Evolutionary conservation across 2,113 vertebrate species (phyloP).

Genomic region (Esox niger): DNA sequence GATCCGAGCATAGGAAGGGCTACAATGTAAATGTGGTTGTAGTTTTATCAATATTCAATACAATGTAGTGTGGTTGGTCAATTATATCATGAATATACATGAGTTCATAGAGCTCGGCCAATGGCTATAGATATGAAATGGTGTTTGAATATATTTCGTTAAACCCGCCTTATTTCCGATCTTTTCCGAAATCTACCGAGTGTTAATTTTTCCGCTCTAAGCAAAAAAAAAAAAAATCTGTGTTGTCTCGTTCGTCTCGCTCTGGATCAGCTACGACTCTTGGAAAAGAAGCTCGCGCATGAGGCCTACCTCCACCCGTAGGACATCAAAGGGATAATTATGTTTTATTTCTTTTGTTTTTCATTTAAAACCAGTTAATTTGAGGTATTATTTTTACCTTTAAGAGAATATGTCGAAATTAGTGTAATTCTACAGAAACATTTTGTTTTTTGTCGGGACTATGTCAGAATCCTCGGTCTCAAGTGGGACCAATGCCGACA

Average conservation of each 20-base stretch:
- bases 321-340: constrained; percentile 31
- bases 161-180: constrained; percentile 71
- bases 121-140: constrained; percentile 35
- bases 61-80: constrained; percentile 42
- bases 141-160: constrained; percentile 49
- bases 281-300: constrained; percentile 75
- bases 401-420: constrained; percentile 9
- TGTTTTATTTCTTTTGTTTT: constrained; percentile 36
- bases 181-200: constrained; percentile 70
- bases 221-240: constrained; percentile 80
- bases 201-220: constrained; percentile 70
- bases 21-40: background rate
- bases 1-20: constrained; percentile 30
- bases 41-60: constrained; percentile 44
- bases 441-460: constrained; percentile 65
- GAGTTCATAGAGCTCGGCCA: constrained; percentile 30
- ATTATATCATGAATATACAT: constrained; percentile 55
- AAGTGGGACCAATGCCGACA: constrained; percentile 39
- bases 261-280: constrained; percentile 74
- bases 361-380: constrained; percentile 16
- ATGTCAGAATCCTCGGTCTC: constrained; percentile 65
- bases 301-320: constrained; percentile 63
- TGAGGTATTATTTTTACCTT: constrained; percentile 21
- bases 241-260: constrained; percentile 72
- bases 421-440: background rate